Conservation (phyloP, 2,888 invertebrate genomes). For the Platerodrilus igneus region DNA sequence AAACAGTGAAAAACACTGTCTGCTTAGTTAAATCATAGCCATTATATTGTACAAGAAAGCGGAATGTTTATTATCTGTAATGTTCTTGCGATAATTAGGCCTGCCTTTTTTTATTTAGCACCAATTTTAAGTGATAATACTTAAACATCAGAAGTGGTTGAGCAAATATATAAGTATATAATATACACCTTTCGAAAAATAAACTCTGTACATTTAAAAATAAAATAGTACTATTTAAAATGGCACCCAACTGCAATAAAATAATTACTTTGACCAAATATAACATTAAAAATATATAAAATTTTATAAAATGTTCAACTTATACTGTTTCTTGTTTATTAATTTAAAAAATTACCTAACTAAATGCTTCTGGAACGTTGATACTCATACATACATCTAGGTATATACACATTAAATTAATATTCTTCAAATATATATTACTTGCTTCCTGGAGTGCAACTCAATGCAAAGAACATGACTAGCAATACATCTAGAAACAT, state of each 20-base stretch:
- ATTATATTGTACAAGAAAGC: too few relatives aligned
- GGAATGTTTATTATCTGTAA: too few relatives aligned
- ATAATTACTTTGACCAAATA: conserved; percentile 15
- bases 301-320: too few relatives aligned
- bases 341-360: conserved; percentile 14
- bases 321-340: too few relatives aligned
- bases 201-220: conserved; percentile 17
- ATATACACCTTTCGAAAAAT: conserved; percentile 20
- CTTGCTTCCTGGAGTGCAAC: conserved; percentile 8
- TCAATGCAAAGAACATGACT: conserved; percentile 20
- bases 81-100: conserved; percentile 16
- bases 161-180: conserved; percentile 14
- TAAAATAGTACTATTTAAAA: conserved; percentile 20
- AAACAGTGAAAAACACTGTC: too few relatives aligned
- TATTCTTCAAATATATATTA: conserved; percentile 11
- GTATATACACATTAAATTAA: conserved; percentile 5
- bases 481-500: conserved; percentile 22
- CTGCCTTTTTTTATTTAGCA: conserved; percentile 12
- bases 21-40: too few relatives aligned
- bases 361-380: conserved; percentile 28
- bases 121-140: conserved; percentile 16
- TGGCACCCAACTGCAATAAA: conserved; percentile 20
- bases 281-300: conserved; percentile 17
- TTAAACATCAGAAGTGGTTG: conserved; percentile 12
- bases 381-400: conserved; percentile 12